These are phyloP conservation scores for Lapara coniferarum DNA, from an alignment of 2,888 invertebrate genomes.

Conservation along the genomic window DNA sequence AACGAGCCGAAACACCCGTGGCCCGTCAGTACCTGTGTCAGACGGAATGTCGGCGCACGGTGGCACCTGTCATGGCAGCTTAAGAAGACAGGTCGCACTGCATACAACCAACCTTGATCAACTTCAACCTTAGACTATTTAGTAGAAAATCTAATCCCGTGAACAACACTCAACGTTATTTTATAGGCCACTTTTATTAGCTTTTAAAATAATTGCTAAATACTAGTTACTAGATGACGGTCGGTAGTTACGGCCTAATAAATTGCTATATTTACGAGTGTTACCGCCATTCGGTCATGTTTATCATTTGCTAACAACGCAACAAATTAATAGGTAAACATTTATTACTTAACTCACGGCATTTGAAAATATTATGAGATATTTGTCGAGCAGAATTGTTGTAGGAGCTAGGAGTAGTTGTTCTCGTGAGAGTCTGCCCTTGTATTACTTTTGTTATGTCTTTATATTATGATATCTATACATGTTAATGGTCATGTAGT, in stretches of 20 bases:
- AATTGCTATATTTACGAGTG: conserved; percentile 21
- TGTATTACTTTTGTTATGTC: too few relatives aligned
- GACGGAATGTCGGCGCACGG: too few relatives aligned
- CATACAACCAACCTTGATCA: too few relatives aligned
- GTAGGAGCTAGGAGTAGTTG: too few relatives aligned
- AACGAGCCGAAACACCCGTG: too few relatives aligned
- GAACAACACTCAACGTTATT: not conserved
- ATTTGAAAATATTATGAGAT: not conserved
- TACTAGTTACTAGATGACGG: not conserved
- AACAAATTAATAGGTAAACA: not conserved
- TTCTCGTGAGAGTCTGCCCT: too few relatives aligned
- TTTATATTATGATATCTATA: too few relatives aligned
- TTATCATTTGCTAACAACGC: conserved; percentile 5
- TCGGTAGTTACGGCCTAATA: conserved; percentile 12
- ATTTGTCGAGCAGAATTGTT: not conserved
- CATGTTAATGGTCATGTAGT: too few relatives aligned
- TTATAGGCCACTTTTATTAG: conserved; percentile 3
- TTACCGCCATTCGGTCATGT: not conserved
- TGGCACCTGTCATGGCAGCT: too few relatives aligned
- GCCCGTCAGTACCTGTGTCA: too few relatives aligned
- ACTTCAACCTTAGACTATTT: too few relatives aligned
- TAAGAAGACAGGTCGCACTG: too few relatives aligned
- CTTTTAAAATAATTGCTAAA: conserved; percentile 17
- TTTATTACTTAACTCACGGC: conserved; percentile 7
- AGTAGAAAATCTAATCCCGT: not conserved